Percentiles rank a stretch among this genome's conserved stretches.
Evolutionary conservation across 1,140 invertebrate species (phyloP).

Genomic region (Cydia strobilella): DNA sequence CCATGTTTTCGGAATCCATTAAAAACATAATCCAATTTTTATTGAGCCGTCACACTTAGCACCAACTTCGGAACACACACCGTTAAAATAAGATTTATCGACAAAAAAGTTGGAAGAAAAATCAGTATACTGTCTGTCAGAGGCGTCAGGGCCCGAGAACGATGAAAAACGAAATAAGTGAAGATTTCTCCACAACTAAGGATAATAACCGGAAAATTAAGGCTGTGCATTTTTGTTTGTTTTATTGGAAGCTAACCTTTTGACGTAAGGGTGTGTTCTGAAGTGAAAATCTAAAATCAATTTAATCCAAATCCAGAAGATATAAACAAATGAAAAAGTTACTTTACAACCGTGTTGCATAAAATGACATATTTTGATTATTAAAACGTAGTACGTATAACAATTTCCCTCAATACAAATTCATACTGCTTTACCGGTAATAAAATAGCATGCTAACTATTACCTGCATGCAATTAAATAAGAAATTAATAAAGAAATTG

Average conservation of each 20-base stretch:
- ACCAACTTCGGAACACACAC: not conserved
- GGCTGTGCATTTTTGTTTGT: not conserved
- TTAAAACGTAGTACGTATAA: too few species aligned
- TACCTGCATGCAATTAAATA: too few species aligned
- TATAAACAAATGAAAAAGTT: too few species aligned
- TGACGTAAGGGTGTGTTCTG: not conserved
- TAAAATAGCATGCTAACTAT: too few species aligned
- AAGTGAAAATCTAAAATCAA: not conserved
- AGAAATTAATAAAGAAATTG: too few species aligned
- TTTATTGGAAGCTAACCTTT: conserved; percentile 20
- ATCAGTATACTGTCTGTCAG: conserved; percentile 15
- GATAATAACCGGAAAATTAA: conserved; percentile 30
- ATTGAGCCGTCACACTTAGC: not conserved
- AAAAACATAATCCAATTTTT: not conserved
- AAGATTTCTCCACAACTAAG: conserved; percentile 27
- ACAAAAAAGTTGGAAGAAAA: conserved; percentile 10
- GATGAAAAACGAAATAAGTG: conserved; percentile 28
- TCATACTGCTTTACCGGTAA: too few species aligned
- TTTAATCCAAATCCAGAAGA: not conserved
- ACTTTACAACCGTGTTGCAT: too few species aligned
- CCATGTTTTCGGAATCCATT: not conserved
- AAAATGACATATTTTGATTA: too few species aligned
- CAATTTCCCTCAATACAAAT: too few species aligned
- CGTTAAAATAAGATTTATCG: conserved; percentile 11
- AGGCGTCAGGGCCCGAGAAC: not conserved